These are phyloP conservation scores for Ciconia stormi DNA, from an alignment of 2,113 vertebrate genomes.

Conservation along the genomic window DNA sequence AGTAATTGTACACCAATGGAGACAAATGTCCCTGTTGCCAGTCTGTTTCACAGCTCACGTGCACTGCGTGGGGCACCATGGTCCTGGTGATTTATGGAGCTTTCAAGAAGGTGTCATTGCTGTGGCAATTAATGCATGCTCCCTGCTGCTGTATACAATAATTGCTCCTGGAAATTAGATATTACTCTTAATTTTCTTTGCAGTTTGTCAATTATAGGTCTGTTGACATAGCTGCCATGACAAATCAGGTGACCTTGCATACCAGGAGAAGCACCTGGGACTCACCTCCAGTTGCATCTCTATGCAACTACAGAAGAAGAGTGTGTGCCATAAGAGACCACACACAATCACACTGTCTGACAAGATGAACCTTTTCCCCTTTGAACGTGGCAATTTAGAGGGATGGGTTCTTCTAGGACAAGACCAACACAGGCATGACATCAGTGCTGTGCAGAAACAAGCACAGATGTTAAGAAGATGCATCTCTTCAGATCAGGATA, in stretches of 20 bases:
- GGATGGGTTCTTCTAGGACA: not conserved
- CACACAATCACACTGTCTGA: not conserved
- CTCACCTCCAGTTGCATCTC: not conserved
- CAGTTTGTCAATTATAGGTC: constrained; percentile 69
- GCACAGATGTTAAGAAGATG: not conserved
- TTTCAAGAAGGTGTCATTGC: constrained; percentile 62
- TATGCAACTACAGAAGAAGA: not conserved
- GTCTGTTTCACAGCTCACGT: not conserved
- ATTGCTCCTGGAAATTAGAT: constrained; percentile 77
- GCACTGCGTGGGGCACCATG: not conserved
- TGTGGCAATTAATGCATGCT: constrained; percentile 71
- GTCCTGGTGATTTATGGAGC: constrained; percentile 72
- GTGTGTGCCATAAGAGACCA: not conserved
- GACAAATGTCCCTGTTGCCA: constrained; percentile 49
- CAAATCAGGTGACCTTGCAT: constrained; percentile 66
- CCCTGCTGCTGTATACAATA: constrained; percentile 64
- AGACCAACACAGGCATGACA: not conserved
- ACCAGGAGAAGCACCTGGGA: not conserved
- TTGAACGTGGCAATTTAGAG: not conserved
- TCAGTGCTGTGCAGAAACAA: not conserved
- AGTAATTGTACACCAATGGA: constrained; percentile 35
- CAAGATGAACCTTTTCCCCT: not conserved
- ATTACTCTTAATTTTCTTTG: constrained; percentile 79
- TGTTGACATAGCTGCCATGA: constrained; percentile 65
- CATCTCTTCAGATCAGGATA: not conserved